Conservation (phyloP, 2,797 vertebrate genomes). For the Muscicapa comitata region DNA sequence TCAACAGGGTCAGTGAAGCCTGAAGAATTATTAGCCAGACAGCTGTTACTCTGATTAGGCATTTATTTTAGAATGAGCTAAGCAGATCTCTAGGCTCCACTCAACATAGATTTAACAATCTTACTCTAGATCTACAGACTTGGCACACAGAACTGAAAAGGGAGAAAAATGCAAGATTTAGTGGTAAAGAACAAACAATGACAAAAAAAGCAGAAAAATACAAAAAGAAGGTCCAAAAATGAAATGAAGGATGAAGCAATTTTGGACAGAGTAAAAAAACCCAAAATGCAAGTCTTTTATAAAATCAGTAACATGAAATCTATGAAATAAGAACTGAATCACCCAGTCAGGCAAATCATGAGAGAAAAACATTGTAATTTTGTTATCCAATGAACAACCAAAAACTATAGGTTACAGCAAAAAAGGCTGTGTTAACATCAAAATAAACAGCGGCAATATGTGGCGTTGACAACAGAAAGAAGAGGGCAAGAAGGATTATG, state of each 20-base stretch:
- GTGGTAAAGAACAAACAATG: not conserved
- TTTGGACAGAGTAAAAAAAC: not conserved
- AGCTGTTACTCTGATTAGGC: not conserved
- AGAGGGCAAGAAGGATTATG: not conserved
- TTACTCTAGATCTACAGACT: not conserved
- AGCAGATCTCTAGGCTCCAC: not conserved
- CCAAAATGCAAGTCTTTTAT: not conserved
- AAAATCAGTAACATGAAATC: not conserved
- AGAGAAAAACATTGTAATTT: not conserved
- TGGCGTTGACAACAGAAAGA: not conserved
- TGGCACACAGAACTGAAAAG: not conserved
- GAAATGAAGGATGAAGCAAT: not conserved
- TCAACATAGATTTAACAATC: not conserved
- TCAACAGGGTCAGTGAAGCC: not conserved
- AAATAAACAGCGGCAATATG: not conserved
- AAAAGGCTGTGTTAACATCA: not conserved
- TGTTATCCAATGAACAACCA: not conserved
- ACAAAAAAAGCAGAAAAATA: not conserved
- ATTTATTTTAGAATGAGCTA: not conserved
- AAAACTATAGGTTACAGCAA: not conserved
- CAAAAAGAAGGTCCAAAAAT: not conserved
- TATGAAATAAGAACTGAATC: not conserved
- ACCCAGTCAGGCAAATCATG: not conserved
- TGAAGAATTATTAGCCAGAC: not conserved
- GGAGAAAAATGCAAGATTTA: not conserved